Evolutionary conservation across 2,888 invertebrate genomes (phyloP).

Genomic region (Drosophila helvetica): DNA sequence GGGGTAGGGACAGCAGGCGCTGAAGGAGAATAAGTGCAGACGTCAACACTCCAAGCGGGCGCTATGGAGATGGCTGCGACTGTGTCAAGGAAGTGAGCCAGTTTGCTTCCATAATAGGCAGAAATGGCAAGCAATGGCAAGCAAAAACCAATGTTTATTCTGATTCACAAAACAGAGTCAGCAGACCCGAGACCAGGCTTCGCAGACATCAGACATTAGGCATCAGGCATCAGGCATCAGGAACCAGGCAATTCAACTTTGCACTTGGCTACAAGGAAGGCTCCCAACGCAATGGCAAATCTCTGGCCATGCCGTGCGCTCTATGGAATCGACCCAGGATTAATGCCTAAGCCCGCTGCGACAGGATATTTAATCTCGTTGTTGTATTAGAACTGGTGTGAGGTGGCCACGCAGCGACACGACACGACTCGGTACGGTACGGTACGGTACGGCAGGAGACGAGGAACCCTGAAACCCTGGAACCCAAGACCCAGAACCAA

Average conservation of each 20-base stretch:
- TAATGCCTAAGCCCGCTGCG: slow-evolving; percentile 74
- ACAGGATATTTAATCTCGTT: slow-evolving; percentile 79
- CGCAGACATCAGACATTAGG: slow-evolving; percentile 10
- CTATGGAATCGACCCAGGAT: slow-evolving; percentile 63
- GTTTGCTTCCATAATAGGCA: slow-evolving; percentile 56
- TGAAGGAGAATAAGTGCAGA: slow-evolving; percentile 62
- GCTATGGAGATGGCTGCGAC: slow-evolving; percentile 25
- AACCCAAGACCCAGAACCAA: slow-evolving; percentile 18
- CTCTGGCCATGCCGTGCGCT: slow-evolving; percentile 10
- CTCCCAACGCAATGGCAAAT: slow-evolving; percentile 38
- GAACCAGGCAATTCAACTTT: slow-evolving; percentile 55
- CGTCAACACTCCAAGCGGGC: slow-evolving; percentile 58
- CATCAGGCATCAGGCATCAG: slow-evolving; percentile 9
- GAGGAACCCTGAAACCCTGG: not conserved
- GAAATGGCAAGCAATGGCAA: slow-evolving; percentile 55
- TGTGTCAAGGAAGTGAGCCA: slow-evolving; percentile 38
- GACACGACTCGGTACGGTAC: not conserved
- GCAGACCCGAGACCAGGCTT: slow-evolving; percentile 12
- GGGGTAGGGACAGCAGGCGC: not conserved
- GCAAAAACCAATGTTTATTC: slow-evolving; percentile 74
- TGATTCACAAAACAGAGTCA: slow-evolving; percentile 62
- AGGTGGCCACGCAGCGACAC: slow-evolving; percentile 18
- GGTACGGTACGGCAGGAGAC: slow-evolving; percentile 7
- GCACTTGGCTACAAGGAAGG: slow-evolving; percentile 57
- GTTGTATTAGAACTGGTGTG: slow-evolving; percentile 66